Evolutionary conservation across 2,888 invertebrate genomes (phyloP).

Genomic region (Platycnemis pennipes): DNA sequence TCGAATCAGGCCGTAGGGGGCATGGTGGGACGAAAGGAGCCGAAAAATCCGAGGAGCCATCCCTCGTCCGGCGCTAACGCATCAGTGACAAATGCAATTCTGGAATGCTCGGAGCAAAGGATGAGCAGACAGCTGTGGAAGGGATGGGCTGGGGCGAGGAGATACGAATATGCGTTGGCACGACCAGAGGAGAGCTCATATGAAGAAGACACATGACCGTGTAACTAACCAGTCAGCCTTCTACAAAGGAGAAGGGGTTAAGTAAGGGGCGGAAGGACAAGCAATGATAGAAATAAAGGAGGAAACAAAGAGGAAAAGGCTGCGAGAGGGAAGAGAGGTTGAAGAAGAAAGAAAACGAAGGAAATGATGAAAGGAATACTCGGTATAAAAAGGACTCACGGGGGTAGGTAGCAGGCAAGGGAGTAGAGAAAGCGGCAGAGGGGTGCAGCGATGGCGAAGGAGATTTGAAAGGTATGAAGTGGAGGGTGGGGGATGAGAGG

Average conservation of each 20-base stretch:
- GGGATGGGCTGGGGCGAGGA: no score
- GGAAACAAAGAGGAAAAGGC: not conserved
- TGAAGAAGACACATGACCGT: no score
- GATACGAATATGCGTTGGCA: no score
- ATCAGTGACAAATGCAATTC: conserved; percentile 5
- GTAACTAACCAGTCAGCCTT: no score
- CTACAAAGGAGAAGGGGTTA: not conserved
- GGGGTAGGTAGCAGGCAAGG: not conserved
- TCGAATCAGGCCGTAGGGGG: not conserved
- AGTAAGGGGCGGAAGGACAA: not conserved
- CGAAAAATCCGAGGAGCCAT: not conserved
- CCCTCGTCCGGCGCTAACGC: not conserved
- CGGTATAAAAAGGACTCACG: not conserved
- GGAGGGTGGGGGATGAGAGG: not conserved
- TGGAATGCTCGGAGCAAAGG: not conserved
- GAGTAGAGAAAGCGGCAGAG: not conserved
- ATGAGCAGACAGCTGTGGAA: no score
- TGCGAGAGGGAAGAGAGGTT: not conserved
- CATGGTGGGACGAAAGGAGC: not conserved
- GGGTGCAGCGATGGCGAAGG: not conserved
- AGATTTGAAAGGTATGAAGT: conserved; percentile 41
- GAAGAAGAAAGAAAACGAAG: not conserved
- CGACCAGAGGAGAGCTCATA: no score
- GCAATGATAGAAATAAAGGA: not conserved
- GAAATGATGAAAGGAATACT: conserved; percentile 38